phyloP scores from a whole-genome alignment of 1,140 invertebrate species.

The Cydia strobilella region DNA sequence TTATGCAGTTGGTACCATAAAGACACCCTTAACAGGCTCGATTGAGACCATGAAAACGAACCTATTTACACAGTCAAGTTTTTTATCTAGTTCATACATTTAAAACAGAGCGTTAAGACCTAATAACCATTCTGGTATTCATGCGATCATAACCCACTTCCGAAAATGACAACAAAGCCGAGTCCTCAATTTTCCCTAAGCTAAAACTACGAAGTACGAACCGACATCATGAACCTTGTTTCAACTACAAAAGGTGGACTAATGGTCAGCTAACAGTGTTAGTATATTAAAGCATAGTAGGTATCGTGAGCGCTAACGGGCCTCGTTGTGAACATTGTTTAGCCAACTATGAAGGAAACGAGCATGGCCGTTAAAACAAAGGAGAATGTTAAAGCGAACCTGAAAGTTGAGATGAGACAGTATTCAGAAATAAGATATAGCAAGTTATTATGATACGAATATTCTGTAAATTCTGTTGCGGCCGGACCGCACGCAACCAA shows the following conservation, averaged over 20 bases:
- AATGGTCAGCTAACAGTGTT: neutral
- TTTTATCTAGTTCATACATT: neutral
- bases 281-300: neutral
- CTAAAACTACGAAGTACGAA: neutral
- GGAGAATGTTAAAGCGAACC: neutral
- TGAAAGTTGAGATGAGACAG: neutral
- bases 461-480: too few relatives aligned
- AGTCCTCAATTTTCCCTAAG: neutral
- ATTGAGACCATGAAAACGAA: neutral
- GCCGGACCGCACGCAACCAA: too few relatives aligned
- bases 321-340: conserved; percentile 20
- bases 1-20: too few relatives aligned
- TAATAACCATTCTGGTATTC: neutral
- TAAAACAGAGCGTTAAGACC: neutral
- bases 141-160: neutral
- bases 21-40: too few relatives aligned
- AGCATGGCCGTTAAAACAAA: conserved; percentile 21
- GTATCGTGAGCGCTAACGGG: conserved; percentile 19
- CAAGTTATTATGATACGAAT: too few relatives aligned
- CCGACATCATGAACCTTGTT: neutral
- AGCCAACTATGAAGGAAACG: conserved; percentile 19
- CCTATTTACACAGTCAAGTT: too few relatives aligned
- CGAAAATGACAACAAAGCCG: neutral
- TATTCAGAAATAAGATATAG: neutral
- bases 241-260: neutral